These are phyloP conservation scores for Hirudo medicinalis DNA, from an alignment of 1,140 invertebrate species.

Conservation along the genomic window DNA sequence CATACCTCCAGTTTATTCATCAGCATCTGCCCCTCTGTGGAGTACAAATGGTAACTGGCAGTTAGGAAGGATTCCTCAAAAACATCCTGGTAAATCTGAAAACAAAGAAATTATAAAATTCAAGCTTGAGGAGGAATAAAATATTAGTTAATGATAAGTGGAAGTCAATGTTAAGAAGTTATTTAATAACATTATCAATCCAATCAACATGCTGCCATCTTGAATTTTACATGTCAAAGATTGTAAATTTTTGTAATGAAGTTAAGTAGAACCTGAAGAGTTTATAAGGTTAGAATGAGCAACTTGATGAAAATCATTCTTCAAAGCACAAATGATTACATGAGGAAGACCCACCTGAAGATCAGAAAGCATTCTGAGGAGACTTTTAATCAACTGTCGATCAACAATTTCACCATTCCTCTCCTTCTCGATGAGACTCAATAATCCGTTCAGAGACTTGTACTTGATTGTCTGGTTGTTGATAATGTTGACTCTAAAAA, in stretches of 20 bases:
- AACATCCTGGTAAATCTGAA: conserved; percentile 77
- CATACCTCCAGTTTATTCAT: conserved; percentile 73
- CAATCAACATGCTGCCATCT: too few relatives aligned
- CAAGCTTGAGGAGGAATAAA: too few relatives aligned
- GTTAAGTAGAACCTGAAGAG: neutral
- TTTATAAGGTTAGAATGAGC: neutral
- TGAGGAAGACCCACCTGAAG: conserved; percentile 43
- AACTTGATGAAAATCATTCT: neutral
- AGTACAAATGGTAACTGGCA: conserved; percentile 81
- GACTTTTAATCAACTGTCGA: conserved; percentile 76
- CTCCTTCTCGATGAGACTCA: conserved; percentile 85
- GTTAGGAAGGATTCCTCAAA: conserved; percentile 77
- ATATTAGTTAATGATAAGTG: too few relatives aligned
- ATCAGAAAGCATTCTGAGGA: conserved; percentile 91
- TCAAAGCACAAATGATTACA: neutral
- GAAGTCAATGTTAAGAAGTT: too few relatives aligned
- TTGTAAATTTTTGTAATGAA: conserved; percentile 5
- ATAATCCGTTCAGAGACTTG: conserved; percentile 80
- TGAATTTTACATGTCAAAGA: too few relatives aligned
- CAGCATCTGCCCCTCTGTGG: conserved; percentile 74
- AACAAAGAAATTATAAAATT: too few relatives aligned
- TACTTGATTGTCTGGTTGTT: conserved; percentile 78
- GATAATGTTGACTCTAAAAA: conserved; percentile 84
- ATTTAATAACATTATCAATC: too few relatives aligned
- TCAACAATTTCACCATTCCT: conserved; percentile 85